A percentile compares a stretch with the other conserved stretches of the same genome.
Evolutionary conservation across 2,797 vertebrate genomes (phyloP).

Genomic region (Argyrosomus regius): DNA sequence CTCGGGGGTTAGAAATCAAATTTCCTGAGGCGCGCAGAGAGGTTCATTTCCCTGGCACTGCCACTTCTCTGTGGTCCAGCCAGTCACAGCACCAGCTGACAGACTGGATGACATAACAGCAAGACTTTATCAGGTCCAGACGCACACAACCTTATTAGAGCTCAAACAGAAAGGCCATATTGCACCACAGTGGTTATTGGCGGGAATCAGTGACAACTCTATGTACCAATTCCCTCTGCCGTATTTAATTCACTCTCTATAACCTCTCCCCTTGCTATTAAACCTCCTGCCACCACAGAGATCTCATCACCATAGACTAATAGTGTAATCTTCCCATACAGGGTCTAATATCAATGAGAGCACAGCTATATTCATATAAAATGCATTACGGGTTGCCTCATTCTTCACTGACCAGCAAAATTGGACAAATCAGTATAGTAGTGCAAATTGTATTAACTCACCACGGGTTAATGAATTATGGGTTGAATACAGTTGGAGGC

Average conservation of each 20-base stretch:
- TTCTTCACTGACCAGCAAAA: slow-evolving; percentile 62
- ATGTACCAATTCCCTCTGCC: slow-evolving; percentile 39
- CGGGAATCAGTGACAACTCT: slow-evolving; percentile 54
- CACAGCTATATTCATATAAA: slow-evolving; percentile 54
- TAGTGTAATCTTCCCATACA: slow-evolving; percentile 65
- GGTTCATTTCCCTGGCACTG: slow-evolving; percentile 53
- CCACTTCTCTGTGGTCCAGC: slow-evolving; percentile 38
- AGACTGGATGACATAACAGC: slow-evolving; percentile 22
- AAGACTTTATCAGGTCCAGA: slow-evolving; percentile 56
- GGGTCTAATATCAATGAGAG: slow-evolving; percentile 54
- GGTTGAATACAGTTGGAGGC: slow-evolving; percentile 43
- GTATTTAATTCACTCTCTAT: slow-evolving; percentile 57
- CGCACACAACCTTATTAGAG: slow-evolving; percentile 50
- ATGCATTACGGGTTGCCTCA: slow-evolving; percentile 56
- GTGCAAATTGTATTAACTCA: slow-evolving; percentile 54
- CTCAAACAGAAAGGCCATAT: slow-evolving; percentile 27
- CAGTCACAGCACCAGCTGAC: slow-evolving; percentile 37
- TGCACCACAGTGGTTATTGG: slow-evolving; percentile 55
- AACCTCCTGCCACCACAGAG: slow-evolving; percentile 52
- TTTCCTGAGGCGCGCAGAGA: slow-evolving; percentile 53
- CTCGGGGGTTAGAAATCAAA: slow-evolving; percentile 58
- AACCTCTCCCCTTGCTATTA: slow-evolving; percentile 54
- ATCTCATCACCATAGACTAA: slow-evolving; percentile 73
- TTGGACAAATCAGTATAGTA: slow-evolving; percentile 43
- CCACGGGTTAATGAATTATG: slow-evolving; percentile 46